These are phyloP conservation scores for Stenurella melanura DNA, from an alignment of 2,888 invertebrate genomes.

Conservation along the genomic window DNA sequence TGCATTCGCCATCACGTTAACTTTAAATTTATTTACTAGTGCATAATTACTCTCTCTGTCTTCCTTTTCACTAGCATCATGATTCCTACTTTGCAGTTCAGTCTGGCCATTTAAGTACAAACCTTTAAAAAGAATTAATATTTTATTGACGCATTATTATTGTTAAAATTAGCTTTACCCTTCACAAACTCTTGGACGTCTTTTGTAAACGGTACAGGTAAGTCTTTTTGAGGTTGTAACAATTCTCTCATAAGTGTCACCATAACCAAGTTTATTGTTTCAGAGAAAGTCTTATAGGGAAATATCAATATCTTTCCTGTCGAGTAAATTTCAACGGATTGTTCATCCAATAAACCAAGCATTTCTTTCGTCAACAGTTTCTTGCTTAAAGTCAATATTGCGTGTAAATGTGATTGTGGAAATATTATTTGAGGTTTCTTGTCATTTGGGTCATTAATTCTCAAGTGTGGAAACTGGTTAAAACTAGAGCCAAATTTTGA, in stretches of 20 bases:
- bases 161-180: slow-evolving; percentile 65
- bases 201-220: slow-evolving; percentile 92
- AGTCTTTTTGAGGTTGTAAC: slow-evolving; percentile 91
- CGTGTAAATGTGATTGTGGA: slow-evolving; percentile 86
- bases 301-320: slow-evolving; percentile 84
- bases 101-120: slow-evolving; percentile 95
- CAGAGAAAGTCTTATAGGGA: slow-evolving; percentile 95
- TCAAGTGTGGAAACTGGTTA: slow-evolving; percentile 90
- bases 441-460: slow-evolving; percentile 82
- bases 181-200: slow-evolving; percentile 83
- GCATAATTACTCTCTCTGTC: slow-evolving; percentile 87
- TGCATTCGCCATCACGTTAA: slow-evolving; percentile 97
- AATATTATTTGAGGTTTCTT: slow-evolving; percentile 80
- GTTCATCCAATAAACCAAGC: slow-evolving; percentile 85
- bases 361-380: slow-evolving; percentile 90
- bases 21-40: slow-evolving; percentile 92
- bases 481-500: slow-evolving; percentile 95
- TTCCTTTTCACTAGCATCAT: slow-evolving; percentile 89
- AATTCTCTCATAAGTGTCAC: slow-evolving; percentile 93
- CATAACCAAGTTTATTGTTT: slow-evolving; percentile 94
- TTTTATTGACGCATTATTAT: background rate
- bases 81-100: slow-evolving; percentile 90
- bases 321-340: slow-evolving; percentile 86
- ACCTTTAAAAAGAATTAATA: slow-evolving; percentile 70
- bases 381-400: slow-evolving; percentile 87